Evolutionary conservation across 2,797 vertebrate species (phyloP).

Genomic region (Microcaecilia unicolor): DNA sequence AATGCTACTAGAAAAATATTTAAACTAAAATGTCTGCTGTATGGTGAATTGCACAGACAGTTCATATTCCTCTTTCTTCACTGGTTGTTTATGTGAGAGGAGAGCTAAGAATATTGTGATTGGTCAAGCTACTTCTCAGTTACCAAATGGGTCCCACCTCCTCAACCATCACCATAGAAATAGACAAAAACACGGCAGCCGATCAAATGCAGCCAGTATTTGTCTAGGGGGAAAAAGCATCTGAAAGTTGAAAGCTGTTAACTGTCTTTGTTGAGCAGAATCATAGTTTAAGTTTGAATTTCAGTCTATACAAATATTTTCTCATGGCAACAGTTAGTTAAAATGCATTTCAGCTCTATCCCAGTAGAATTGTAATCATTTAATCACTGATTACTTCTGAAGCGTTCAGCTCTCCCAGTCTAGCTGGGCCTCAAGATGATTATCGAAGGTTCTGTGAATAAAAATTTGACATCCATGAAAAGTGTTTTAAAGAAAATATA

Average conservation of each 20-base stretch:
- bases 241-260: slow-evolving; percentile 9
- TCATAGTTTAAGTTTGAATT: slow-evolving; percentile 2
- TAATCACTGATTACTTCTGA: not conserved
- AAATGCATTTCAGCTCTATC: not conserved
- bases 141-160: not conserved
- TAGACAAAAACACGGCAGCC: slow-evolving; percentile 6
- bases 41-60: not conserved
- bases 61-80: too few species aligned
- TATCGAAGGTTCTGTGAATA: too few species aligned
- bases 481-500: too few species aligned
- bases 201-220: not conserved
- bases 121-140: not conserved
- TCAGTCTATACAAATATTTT: not conserved
- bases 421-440: too few species aligned
- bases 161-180: slow-evolving; percentile 12
- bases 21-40: not conserved
- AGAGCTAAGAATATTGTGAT: not conserved
- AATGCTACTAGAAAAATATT: not conserved
- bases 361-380: not conserved
- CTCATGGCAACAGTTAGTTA: not conserved
- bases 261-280: slow-evolving; percentile 19
- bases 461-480: too few species aligned
- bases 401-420: not conserved
- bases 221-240: slow-evolving; percentile 3
- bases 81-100: not conserved